Conservation (phyloP, 2,888 invertebrate genomes). For the Apotomis capreana region DNA sequence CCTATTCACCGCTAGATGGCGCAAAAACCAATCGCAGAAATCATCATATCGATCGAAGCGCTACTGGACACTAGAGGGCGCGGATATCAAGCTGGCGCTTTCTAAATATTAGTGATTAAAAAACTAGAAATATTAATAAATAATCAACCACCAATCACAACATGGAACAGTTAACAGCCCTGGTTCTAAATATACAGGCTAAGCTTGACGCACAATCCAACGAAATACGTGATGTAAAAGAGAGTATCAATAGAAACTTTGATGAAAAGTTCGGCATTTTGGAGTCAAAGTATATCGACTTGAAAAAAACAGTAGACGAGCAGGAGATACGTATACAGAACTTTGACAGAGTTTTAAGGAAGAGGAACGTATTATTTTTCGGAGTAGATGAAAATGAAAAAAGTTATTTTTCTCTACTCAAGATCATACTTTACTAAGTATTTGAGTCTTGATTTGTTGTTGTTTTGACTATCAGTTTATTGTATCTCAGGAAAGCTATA, state of each 20-base stretch:
- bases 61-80: neutral
- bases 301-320: constrained; percentile 6
- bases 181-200: neutral
- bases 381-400: constrained; percentile 3
- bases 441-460: too few relatives aligned
- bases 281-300: neutral
- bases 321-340: neutral
- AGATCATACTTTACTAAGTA: neutral
- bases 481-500: too few relatives aligned
- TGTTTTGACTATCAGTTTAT: too few relatives aligned
- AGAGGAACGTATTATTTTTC: constrained; percentile 9
- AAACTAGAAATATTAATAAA: neutral
- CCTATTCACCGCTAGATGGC: too few relatives aligned
- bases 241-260: neutral
- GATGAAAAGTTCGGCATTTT: neutral
- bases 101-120: neutral
- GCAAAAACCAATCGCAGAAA: too few relatives aligned
- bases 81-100: neutral
- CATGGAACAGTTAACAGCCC: neutral
- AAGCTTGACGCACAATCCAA: neutral
- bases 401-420: neutral
- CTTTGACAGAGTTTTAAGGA: constrained; percentile 4
- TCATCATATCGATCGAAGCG: too few relatives aligned
- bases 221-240: neutral
- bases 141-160: too few relatives aligned